Percentiles rank a stretch among this genome's conserved stretches.
phyloP scores from a whole-genome alignment of 2,888 invertebrate genomes.

The Hipparchia sbordonii region DNA sequence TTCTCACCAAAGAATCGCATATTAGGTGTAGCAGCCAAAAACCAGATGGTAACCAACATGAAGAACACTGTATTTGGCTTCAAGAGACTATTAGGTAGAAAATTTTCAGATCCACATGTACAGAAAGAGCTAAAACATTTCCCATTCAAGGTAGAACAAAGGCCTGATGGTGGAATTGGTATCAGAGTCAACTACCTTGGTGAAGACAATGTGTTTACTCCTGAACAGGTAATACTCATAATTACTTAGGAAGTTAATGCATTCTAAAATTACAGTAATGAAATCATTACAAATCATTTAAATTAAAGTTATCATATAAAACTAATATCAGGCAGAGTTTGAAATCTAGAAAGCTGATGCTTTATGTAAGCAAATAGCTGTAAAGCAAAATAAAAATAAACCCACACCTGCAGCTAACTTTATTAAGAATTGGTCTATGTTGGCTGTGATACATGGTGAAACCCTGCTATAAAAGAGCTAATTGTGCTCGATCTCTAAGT shows the following conservation, averaged over 20 bases:
- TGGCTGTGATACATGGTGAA: too few relatives aligned
- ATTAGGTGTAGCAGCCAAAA: slow-evolving; percentile 98
- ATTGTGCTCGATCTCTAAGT: too few relatives aligned
- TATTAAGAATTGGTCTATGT: too few relatives aligned
- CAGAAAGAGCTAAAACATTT: slow-evolving; percentile 91
- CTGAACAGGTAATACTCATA: slow-evolving; percentile 87
- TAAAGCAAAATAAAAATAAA: too few relatives aligned
- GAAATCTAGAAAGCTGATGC: too few relatives aligned
- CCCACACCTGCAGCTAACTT: too few relatives aligned
- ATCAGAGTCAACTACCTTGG: slow-evolving; percentile 94
- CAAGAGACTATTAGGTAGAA: slow-evolving; percentile 95
- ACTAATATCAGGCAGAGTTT: too few relatives aligned
- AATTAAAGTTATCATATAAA: too few relatives aligned
- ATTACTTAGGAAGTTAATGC: not conserved
- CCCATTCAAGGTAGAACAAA: slow-evolving; percentile 90
- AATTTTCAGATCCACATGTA: slow-evolving; percentile 93
- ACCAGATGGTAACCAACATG: slow-evolving; percentile 98
- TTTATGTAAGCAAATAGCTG: too few relatives aligned
- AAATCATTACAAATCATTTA: too few relatives aligned
- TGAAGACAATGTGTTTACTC: slow-evolving; percentile 92
- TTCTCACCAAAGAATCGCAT: slow-evolving; percentile 96
- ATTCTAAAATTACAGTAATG: too few relatives aligned
- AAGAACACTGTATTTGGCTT: slow-evolving; percentile 98
- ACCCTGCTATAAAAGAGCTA: too few relatives aligned
- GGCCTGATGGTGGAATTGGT: slow-evolving; percentile 91